These are phyloP conservation scores for Yoshiicerus persimilis DNA, from an alignment of 1,140 invertebrate genomes.

Conservation along the genomic window DNA sequence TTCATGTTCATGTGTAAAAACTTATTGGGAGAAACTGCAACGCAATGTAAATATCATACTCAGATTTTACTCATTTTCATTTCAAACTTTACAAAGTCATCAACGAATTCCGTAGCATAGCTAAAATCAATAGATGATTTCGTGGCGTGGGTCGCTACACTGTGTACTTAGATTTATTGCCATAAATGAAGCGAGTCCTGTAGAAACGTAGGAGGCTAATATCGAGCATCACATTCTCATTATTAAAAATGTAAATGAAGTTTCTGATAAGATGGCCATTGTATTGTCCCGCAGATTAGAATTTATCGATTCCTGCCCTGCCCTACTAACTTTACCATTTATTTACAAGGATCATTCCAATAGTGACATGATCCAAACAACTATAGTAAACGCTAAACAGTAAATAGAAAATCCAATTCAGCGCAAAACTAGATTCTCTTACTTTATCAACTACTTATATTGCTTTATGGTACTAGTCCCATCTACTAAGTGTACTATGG, in stretches of 20 bases:
- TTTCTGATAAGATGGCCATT: background rate
- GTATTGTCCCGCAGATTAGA: slow-evolving; percentile 9
- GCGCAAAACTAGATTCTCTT: background rate
- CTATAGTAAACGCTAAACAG: no score
- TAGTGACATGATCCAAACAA: background rate
- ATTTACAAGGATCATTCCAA: background rate
- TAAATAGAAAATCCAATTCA: background rate
- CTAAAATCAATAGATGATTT: background rate
- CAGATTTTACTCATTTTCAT: background rate
- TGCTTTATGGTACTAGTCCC: no score
- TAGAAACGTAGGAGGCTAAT: background rate
- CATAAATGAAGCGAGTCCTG: background rate
- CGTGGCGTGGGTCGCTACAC: background rate
- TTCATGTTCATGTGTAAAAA: background rate
- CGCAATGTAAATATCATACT: background rate
- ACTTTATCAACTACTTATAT: background rate
- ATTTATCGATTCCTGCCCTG: slow-evolving; percentile 12
- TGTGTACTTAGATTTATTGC: background rate
- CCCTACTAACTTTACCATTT: slow-evolving; percentile 15
- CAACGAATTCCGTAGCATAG: background rate
- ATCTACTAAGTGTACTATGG: background rate
- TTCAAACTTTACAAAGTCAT: background rate
- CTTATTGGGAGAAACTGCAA: background rate
- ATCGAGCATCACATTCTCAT: background rate
- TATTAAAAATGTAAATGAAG: slow-evolving; percentile 7